Percentiles rank a stretch among this genome's conserved stretches.
Evolutionary conservation across 2,797 vertebrate species (phyloP).

Genomic region (Lophotriccus pileatus): DNA sequence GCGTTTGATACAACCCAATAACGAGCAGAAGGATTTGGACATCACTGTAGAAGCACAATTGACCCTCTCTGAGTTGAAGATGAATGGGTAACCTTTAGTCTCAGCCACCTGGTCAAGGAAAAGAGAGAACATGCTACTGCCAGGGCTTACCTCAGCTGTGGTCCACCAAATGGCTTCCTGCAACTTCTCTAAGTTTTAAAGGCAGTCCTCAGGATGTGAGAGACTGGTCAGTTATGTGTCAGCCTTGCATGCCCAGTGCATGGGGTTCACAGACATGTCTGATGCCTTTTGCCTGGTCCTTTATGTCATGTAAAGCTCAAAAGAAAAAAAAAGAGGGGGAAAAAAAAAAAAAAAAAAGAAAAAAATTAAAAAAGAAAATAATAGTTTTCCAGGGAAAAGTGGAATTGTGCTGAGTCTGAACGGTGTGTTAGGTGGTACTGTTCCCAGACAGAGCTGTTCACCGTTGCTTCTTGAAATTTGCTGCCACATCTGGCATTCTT

Average conservation of each 20-base stretch:
- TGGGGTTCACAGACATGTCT: neutral
- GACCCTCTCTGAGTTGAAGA: neutral
- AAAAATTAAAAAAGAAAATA: too few species aligned
- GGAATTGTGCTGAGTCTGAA: neutral
- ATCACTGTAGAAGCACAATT: neutral
- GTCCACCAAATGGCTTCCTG: neutral
- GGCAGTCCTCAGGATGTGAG: neutral
- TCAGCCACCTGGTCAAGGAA: neutral
- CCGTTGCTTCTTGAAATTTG: neutral
- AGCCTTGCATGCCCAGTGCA: neutral
- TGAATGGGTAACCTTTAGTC: neutral
- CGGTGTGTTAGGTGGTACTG: neutral
- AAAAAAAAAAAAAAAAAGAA: too few species aligned
- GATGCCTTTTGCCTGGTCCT: neutral
- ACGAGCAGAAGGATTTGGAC: neutral
- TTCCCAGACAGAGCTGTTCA: neutral
- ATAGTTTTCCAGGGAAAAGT: neutral
- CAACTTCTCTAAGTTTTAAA: neutral
- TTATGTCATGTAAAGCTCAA: neutral
- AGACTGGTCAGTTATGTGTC: neutral
- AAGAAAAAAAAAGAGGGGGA: too few species aligned
- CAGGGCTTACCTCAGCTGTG: neutral
- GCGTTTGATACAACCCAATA: too few species aligned
- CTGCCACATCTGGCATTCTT: neutral
- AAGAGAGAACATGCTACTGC: neutral